phyloP scores from a whole-genome alignment of 2,888 invertebrate genomes.

The Chirona hameri region DNA sequence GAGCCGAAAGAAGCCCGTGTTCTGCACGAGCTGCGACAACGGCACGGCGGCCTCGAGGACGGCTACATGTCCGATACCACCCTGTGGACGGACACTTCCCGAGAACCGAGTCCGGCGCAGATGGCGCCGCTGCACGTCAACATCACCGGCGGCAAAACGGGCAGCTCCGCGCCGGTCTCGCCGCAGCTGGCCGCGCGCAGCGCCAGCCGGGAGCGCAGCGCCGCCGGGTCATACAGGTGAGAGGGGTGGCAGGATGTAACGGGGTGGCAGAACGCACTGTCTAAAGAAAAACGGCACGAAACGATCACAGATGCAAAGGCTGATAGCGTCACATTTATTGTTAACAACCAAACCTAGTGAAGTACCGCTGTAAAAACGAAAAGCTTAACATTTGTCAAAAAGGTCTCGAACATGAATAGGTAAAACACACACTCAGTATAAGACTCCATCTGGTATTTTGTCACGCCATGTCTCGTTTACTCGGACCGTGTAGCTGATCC shows the following conservation, averaged over 20 bases:
- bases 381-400: too few relatives aligned
- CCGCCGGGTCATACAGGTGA: constrained; percentile 44
- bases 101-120: constrained; percentile 41
- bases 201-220: constrained; percentile 48
- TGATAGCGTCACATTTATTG: too few relatives aligned
- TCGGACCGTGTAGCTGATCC: too few relatives aligned
- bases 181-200: constrained; percentile 53
- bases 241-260: neutral
- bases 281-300: too few relatives aligned
- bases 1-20: constrained; percentile 64
- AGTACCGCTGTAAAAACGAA: too few relatives aligned
- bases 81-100: constrained; percentile 65
- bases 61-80: constrained; percentile 77
- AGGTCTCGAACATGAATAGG: too few relatives aligned
- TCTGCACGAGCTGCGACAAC: constrained; percentile 54
- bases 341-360: too few relatives aligned
- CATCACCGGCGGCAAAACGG: constrained; percentile 46
- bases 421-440: too few relatives aligned
- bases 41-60: constrained; percentile 49
- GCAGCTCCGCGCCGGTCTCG: constrained; percentile 47
- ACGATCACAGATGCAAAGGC: too few relatives aligned
- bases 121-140: constrained; percentile 65
- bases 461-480: too few relatives aligned
- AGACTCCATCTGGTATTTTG: too few relatives aligned
- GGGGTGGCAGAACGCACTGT: neutral